Conservation (phyloP, 2,113 vertebrate species). For the Oceanites oceanicus region DNA sequence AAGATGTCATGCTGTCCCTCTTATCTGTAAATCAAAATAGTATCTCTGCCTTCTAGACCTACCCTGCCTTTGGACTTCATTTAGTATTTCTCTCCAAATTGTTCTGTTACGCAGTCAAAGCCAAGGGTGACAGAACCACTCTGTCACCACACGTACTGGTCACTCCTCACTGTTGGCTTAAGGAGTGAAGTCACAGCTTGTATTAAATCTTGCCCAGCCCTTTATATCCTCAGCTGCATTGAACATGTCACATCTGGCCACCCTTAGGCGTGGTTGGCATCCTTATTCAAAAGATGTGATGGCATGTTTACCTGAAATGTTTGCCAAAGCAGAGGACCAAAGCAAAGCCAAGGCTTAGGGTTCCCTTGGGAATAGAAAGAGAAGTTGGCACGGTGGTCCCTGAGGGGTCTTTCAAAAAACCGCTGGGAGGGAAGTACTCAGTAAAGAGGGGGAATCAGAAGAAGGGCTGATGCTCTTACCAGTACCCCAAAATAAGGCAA, state of each 20-base stretch:
- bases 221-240: neutral
- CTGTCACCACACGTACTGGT: neutral
- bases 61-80: neutral
- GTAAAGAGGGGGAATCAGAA: neutral
- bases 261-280: neutral
- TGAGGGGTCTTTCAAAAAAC: neutral
- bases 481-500: neutral
- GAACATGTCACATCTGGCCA: constrained; percentile 4
- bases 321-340: neutral
- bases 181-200: neutral
- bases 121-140: neutral
- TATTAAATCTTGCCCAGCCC: neutral
- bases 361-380: neutral
- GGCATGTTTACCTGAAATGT: neutral
- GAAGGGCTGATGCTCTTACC: neutral
- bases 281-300: neutral
- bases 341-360: neutral
- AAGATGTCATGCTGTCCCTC: neutral
- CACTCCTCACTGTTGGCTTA: neutral
- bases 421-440: neutral
- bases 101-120: neutral
- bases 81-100: neutral
- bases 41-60: neutral
- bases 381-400: neutral
- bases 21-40: neutral